Evolutionary conservation across 2,797 vertebrate species (phyloP).

Genomic region (Hipposideros larvatus): DNA sequence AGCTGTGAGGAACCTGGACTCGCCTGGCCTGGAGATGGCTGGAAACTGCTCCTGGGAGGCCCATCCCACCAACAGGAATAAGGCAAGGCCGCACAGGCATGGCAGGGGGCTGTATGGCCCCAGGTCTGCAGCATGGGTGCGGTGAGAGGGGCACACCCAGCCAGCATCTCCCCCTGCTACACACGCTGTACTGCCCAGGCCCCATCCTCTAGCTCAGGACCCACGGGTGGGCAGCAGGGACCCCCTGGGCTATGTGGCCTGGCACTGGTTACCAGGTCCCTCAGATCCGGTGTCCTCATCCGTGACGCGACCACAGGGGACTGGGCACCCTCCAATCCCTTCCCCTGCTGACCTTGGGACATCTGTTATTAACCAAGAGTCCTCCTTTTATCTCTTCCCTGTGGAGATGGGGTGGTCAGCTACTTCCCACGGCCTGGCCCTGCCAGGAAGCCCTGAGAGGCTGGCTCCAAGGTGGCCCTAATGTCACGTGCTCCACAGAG

Average conservation of each 20-base stretch:
- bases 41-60: constrained; percentile 81
- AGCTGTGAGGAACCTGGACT: background rate
- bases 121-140: fast-evolving
- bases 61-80: constrained; percentile 60
- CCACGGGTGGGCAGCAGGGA: background rate
- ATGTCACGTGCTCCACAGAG: background rate
- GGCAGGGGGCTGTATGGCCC: background rate
- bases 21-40: constrained; percentile 45
- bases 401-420: background rate
- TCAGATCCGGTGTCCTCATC: background rate
- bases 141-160: fast-evolving
- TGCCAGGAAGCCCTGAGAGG: background rate
- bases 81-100: constrained; percentile 4
- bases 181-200: background rate
- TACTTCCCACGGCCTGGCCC: fast-evolving
- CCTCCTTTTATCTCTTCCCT: background rate
- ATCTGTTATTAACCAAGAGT: background rate
- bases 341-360: background rate
- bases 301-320: background rate
- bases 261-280: background rate
- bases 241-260: background rate
- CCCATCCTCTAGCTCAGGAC: background rate
- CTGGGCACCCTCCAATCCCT: background rate
- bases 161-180: too few relatives aligned
- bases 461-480: background rate